phyloP scores from a whole-genome alignment of 2,113 vertebrate genomes.

The Saiga tatarica region DNA sequence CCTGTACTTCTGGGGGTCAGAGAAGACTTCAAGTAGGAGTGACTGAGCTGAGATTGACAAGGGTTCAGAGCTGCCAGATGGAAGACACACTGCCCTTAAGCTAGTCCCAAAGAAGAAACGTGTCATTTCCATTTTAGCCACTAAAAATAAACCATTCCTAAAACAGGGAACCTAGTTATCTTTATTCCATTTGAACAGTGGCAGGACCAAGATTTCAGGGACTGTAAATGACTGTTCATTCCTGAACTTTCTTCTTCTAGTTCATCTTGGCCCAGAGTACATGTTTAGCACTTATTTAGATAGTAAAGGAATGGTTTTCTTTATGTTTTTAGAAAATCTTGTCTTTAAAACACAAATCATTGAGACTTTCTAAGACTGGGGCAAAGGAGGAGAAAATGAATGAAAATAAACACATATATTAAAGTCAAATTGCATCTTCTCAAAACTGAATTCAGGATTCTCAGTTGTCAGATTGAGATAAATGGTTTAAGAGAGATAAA shows the following conservation, averaged over 20 bases:
- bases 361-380: not conserved
- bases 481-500: rapidly evolving
- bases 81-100: not conserved
- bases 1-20: rapidly evolving
- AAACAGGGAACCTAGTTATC: not conserved
- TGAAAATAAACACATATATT: not conserved
- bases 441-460: not conserved
- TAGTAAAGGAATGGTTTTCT: not conserved
- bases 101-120: not conserved
- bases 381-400: not conserved
- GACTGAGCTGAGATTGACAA: not conserved
- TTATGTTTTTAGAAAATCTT: not conserved
- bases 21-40: not conserved
- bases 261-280: rapidly evolving
- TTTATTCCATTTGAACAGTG: not conserved
- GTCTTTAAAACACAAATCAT: not conserved
- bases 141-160: not conserved
- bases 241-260: no score
- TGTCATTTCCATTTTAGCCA: not conserved
- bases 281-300: not conserved
- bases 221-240: not conserved
- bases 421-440: not conserved
- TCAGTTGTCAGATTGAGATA: not conserved
- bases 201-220: no score
- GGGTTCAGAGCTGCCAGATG: not conserved